These are phyloP conservation scores for Rhinoraja longicauda DNA, from an alignment of 2,797 vertebrate genomes.

Conservation along the genomic window DNA sequence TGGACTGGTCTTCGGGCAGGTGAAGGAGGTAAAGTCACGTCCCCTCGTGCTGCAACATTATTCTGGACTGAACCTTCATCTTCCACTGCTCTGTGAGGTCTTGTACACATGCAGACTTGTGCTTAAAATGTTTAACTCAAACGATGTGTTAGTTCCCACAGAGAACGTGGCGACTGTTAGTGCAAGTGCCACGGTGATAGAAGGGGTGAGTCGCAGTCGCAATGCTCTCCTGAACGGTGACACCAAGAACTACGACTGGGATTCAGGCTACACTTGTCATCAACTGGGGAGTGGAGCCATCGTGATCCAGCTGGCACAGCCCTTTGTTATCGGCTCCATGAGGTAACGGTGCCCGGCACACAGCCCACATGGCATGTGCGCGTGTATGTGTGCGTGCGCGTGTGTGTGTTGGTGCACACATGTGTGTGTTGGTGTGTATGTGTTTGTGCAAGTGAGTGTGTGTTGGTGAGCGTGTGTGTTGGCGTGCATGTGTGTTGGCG, in stretches of 20 bases:
- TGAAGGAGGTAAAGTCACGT: no score
- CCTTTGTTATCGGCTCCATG: constrained; percentile 80
- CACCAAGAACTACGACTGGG: constrained; percentile 96
- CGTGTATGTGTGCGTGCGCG: no score
- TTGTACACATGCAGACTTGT: background rate
- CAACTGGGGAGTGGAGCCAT: constrained; percentile 94
- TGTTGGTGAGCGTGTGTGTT: no score
- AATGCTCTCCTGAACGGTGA: constrained; percentile 92
- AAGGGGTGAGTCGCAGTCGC: constrained; percentile 90
- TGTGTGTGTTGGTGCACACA: no score
- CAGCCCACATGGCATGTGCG: no score
- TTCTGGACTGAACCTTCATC: no score
- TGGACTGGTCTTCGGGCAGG: no score
- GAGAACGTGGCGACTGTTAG: constrained; percentile 88
- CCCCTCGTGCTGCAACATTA: no score
- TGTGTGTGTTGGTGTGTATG: no score
- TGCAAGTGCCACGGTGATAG: constrained; percentile 85
- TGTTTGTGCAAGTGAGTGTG: no score
- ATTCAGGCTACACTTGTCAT: constrained; percentile 95
- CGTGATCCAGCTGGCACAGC: constrained; percentile 91
- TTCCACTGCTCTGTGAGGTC: background rate
- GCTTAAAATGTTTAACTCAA: no score
- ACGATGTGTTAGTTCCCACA: constrained; percentile 64
- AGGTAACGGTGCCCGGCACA: constrained; percentile 57
- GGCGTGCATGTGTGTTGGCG: no score